Conservation (phyloP, 2,113 vertebrate genomes). For the Tretioscincus oriximinensis region DNA sequence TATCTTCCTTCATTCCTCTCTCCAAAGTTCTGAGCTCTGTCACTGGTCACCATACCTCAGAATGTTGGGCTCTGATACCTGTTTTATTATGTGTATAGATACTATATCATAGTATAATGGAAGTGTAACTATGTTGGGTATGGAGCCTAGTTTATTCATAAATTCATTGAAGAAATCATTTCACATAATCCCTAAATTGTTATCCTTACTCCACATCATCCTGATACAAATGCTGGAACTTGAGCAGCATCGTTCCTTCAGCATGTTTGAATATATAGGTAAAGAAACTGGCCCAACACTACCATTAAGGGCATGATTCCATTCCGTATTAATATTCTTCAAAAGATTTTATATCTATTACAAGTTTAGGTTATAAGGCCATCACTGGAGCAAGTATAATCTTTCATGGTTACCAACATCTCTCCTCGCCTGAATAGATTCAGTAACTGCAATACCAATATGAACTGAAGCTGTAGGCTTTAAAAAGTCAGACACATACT, state of each 20-base stretch:
- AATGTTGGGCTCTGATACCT: too few species aligned
- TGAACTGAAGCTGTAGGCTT: too few species aligned
- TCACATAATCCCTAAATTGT: not conserved
- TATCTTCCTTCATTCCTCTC: too few species aligned
- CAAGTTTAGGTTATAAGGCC: not conserved
- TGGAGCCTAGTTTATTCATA: not conserved
- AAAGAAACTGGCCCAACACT: not conserved
- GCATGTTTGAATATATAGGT: not conserved
- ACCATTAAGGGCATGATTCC: not conserved
- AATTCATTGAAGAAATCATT: not conserved
- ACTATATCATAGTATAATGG: not conserved
- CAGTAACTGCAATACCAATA: too few species aligned
- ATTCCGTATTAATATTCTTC: not conserved
- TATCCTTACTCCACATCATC: not conserved
- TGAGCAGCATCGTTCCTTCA: not conserved
- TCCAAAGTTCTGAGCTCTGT: too few species aligned
- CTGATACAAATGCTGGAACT: not conserved
- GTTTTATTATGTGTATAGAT: too few species aligned
- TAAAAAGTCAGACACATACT: too few species aligned
- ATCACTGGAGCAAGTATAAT: too few species aligned
- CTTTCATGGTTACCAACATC: too few species aligned
- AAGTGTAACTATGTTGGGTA: not conserved
- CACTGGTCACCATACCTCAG: too few species aligned
- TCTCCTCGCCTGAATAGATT: too few species aligned
- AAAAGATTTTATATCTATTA: too few species aligned